Percentiles rank a stretch among this genome's conserved stretches.
phyloP scores from a whole-genome alignment of 2,888 invertebrate species.

The Endotricha flammealis region DNA sequence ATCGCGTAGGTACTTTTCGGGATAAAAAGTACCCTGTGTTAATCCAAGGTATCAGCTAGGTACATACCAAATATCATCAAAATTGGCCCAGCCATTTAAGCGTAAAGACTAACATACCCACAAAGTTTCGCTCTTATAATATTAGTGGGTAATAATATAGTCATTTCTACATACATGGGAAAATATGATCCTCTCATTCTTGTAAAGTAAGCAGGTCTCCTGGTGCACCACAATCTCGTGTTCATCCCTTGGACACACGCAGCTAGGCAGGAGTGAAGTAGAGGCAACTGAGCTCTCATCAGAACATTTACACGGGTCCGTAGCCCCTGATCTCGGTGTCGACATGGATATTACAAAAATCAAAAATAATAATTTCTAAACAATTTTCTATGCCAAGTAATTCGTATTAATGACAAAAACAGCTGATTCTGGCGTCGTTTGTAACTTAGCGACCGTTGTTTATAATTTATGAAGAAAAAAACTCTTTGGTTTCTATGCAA shows the following conservation, averaged over 20 bases:
- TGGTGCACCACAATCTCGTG: slow-evolving; percentile 50
- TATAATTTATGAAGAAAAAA: background rate
- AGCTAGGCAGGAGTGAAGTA: slow-evolving; percentile 28
- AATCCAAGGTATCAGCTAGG: too few relatives aligned
- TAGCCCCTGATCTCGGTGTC: slow-evolving; percentile 21
- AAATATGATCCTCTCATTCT: slow-evolving; percentile 48
- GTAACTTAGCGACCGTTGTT: slow-evolving; percentile 32
- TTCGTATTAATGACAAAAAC: slow-evolving; percentile 1
- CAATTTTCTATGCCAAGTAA: slow-evolving; percentile 1
- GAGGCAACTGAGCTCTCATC: slow-evolving; percentile 28
- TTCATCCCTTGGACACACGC: slow-evolving; percentile 51
- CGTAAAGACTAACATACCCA: too few relatives aligned
- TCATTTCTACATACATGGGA: slow-evolving; percentile 48
- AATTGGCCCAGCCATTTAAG: too few relatives aligned
- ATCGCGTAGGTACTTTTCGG: too few relatives aligned
- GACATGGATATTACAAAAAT: slow-evolving; percentile 24
- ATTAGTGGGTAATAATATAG: too few relatives aligned
- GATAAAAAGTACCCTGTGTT: too few relatives aligned
- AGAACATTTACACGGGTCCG: slow-evolving; percentile 38
- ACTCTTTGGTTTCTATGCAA: background rate
- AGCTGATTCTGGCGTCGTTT: slow-evolving; percentile 13
- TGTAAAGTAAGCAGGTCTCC: slow-evolving; percentile 48
- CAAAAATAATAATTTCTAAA: background rate
- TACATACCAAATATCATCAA: too few relatives aligned
- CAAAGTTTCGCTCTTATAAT: too few relatives aligned